These are phyloP conservation scores for Latrodectus geometricus DNA, from an alignment of 1,140 invertebrate species.

Conservation along the genomic window DNA sequence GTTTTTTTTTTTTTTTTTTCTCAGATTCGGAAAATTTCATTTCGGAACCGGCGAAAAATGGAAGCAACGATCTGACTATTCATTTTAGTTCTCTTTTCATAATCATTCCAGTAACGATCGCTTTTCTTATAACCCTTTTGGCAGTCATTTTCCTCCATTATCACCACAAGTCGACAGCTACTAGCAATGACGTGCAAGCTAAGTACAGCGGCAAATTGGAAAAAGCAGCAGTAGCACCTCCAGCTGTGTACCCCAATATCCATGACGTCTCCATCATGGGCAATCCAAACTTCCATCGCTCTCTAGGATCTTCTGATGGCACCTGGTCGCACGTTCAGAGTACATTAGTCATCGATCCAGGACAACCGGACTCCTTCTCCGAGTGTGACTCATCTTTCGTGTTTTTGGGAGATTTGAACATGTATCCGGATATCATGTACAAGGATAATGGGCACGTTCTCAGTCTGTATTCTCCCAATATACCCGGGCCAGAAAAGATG, in stretches of 20 bases:
- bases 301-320: conserved; percentile 48
- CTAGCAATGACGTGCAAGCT: conserved; percentile 5
- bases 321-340: conserved; percentile 56
- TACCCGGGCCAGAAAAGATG: conserved; percentile 29
- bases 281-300: conserved; percentile 27
- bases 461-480: conserved; percentile 42
- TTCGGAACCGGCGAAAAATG: conserved; percentile 21
- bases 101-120: conserved; percentile 27
- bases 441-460: conserved; percentile 47
- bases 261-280: conserved; percentile 36
- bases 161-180: conserved; percentile 1
- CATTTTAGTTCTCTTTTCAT: conserved; percentile 42
- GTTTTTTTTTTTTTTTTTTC: no score
- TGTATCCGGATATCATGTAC: conserved; percentile 52
- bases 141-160: conserved; percentile 33
- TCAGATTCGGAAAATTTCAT: conserved; percentile 41
- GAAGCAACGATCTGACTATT: background rate
- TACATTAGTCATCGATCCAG: conserved; percentile 53
- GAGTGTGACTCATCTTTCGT: conserved; percentile 58
- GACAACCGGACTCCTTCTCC: conserved; percentile 49
- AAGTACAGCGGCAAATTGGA: conserved; percentile 18
- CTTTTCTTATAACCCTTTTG: conserved; percentile 24
- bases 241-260: conserved; percentile 7
- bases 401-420: conserved; percentile 49
- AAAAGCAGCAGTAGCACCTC: background rate